Evolutionary conservation across 1,140 invertebrate genomes (phyloP).

Genomic region (Calosoma granatense): DNA sequence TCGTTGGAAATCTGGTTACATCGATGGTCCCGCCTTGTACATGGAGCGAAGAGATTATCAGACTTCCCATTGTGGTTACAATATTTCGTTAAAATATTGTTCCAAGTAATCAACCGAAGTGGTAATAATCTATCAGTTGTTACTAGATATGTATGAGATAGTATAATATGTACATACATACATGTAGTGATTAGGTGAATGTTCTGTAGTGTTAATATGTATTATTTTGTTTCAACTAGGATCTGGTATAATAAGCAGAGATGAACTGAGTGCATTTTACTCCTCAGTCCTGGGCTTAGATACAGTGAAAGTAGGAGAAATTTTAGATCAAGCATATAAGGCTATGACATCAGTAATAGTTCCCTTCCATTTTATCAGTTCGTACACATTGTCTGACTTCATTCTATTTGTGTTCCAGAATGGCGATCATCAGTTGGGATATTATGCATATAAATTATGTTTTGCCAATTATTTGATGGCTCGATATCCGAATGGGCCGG

Average conservation of each 20-base stretch:
- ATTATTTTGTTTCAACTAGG: constrained; percentile 29
- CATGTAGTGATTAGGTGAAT: too few relatives aligned
- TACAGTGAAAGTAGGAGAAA: constrained; percentile 46
- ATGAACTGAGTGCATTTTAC: constrained; percentile 54
- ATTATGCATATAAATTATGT: constrained; percentile 51
- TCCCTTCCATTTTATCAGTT: constrained; percentile 9
- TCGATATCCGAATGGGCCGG: constrained; percentile 58
- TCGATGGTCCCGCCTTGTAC: constrained; percentile 49
- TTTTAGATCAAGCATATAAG: constrained; percentile 52
- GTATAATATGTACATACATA: too few relatives aligned
- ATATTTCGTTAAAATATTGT: constrained; percentile 59
- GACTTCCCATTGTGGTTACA: constrained; percentile 59
- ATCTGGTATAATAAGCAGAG: constrained; percentile 48
- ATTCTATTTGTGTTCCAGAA: constrained; percentile 40
- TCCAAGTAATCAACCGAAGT: constrained; percentile 56
- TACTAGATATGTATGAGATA: too few relatives aligned
- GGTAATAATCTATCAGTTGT: constrained; percentile 34
- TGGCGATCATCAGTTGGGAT: constrained; percentile 50
- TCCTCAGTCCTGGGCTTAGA: constrained; percentile 54
- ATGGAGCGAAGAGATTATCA: constrained; percentile 41
- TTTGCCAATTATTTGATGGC: constrained; percentile 63
- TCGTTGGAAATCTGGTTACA: constrained; percentile 51
- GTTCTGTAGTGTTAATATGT: too few relatives aligned
- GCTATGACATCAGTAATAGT: constrained; percentile 56
- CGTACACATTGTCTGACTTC: constrained; percentile 12